Conservation (phyloP, 2,888 invertebrate genomes). For the Metallyticus violacea region DNA sequence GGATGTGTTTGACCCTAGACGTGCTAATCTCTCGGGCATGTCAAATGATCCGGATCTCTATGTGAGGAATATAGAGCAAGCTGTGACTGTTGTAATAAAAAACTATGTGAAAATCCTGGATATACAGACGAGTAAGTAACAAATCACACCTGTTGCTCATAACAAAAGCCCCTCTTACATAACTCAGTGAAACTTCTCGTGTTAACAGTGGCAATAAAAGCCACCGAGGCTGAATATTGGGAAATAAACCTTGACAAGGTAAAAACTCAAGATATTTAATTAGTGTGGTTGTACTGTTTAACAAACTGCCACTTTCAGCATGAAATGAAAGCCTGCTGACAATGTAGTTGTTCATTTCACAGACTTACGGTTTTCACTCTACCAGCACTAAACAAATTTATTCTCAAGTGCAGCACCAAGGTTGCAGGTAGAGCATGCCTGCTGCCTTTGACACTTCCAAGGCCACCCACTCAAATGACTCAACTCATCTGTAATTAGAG, state of each 20-base stretch:
- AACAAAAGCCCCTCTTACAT: background rate
- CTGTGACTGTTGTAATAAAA: conserved; percentile 76
- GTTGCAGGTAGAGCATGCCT: background rate
- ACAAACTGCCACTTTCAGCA: background rate
- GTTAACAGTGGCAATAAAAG: background rate
- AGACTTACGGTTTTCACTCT: background rate
- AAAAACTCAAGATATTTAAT: too few species aligned
- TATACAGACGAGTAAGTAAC: conserved; percentile 50
- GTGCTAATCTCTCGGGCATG: conserved; percentile 76
- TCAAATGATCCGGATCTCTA: conserved; percentile 73
- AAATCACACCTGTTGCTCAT: background rate
- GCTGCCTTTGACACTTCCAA: background rate
- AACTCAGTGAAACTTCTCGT: background rate
- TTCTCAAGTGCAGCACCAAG: background rate
- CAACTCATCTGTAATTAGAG: background rate
- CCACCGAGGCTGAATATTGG: background rate
- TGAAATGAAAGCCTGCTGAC: background rate
- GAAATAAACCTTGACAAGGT: background rate
- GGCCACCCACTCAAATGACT: background rate
- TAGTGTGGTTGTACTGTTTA: too few species aligned
- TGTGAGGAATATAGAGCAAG: conserved; percentile 80
- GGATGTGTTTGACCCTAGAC: conserved; percentile 76
- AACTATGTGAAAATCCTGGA: conserved; percentile 63
- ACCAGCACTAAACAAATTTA: background rate
- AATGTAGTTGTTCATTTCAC: background rate